Base-by-base conservation (phyloP, 2,888 invertebrate species). In the Himalopsyche japonica region DNA sequence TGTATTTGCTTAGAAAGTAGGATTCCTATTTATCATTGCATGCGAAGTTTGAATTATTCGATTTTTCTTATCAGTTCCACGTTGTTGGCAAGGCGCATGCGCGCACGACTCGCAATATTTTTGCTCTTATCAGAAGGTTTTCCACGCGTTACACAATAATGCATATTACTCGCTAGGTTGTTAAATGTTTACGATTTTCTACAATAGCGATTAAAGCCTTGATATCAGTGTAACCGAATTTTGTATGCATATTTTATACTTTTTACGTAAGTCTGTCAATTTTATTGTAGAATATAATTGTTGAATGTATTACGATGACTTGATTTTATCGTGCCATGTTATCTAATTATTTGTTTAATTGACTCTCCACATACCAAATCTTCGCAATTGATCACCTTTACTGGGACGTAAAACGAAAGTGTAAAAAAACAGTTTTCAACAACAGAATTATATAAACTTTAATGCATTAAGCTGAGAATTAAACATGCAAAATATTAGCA, bases 151-250 rank as follows among this genome's bases (percentile, higher is more conserved):
- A 82, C 76, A 84, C 79, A 79, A 84, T 82, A 47, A 70, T 70
- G 15, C 70, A 70, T 79, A 84, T 81, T 48, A 82, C 48, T 47
- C 79, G 79, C 76, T 48, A 34, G 64, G 76, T 79, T 76, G 76
- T 84, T 79, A 84, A 84, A 82, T 76, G 48, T 84, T 84, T 76
- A 84, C 57, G 79, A 82, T 84, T 84, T 83, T 84, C 76, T 80
- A 37, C 76, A 81, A 79, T 24, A 30, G 20, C 43, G 80, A 49
- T 82, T 79, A 82, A 79, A 48, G 27, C 27, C 12, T 3, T 70
- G 27, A 27, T 70, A 57, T 57, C 57, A 57, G 15, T 24, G 24
- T 57, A 20, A n/a, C 57, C 24, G 57, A 57, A 57, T 57, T 24
- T 15, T 70, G 12, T 70, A 27, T 70, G 70, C 70, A 70, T 70